A percentile compares a stretch with the other conserved stretches of the same genome.
phyloP scores from a whole-genome alignment of 1,140 invertebrate genomes.

The Drosophila eugracilis region DNA sequence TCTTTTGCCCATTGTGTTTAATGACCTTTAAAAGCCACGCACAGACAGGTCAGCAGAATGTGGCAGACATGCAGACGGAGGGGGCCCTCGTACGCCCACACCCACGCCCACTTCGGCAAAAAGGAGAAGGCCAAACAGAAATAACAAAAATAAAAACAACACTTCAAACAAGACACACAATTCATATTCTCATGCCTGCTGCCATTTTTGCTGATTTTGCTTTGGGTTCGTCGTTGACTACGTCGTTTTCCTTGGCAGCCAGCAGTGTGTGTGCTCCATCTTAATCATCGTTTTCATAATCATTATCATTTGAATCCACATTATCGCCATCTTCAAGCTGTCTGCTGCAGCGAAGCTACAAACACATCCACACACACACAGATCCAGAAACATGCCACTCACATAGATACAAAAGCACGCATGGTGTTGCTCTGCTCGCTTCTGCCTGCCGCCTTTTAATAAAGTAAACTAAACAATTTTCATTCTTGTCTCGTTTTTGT shows the following conservation, averaged over 20 bases:
- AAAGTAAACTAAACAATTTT: conserved; percentile 84
- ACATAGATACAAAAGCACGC: conserved; percentile 46
- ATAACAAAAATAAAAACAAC: conserved; percentile 43
- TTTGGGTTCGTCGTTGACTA: conserved; percentile 43
- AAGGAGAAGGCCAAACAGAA: conserved; percentile 35
- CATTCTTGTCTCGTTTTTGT: conserved; percentile 81
- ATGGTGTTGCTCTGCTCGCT: conserved; percentile 54
- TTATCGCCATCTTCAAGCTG: conserved; percentile 60
- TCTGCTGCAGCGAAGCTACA: conserved; percentile 44
- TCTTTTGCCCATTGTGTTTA: conserved; percentile 62
- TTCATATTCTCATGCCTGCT: conserved; percentile 37
- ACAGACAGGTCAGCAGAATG: conserved; percentile 70
- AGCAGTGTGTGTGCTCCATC: conserved; percentile 29
- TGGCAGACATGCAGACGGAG: conserved; percentile 42
- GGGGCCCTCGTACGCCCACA: conserved; percentile 10
- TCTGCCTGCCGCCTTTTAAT: conserved; percentile 69
- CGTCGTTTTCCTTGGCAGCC: conserved; percentile 52
- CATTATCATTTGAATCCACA: conserved; percentile 50
- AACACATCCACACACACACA: neutral
- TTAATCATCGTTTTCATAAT: conserved; percentile 35
- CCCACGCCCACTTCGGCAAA: conserved; percentile 23
- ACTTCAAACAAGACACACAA: conserved; percentile 35
- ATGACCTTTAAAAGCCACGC: conserved; percentile 81
- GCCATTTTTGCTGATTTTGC: conserved; percentile 46
- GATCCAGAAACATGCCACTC: conserved; percentile 6